Base-by-base conservation (phyloP, 2,113 vertebrate genomes). In the Psettodes erumei region DNA sequence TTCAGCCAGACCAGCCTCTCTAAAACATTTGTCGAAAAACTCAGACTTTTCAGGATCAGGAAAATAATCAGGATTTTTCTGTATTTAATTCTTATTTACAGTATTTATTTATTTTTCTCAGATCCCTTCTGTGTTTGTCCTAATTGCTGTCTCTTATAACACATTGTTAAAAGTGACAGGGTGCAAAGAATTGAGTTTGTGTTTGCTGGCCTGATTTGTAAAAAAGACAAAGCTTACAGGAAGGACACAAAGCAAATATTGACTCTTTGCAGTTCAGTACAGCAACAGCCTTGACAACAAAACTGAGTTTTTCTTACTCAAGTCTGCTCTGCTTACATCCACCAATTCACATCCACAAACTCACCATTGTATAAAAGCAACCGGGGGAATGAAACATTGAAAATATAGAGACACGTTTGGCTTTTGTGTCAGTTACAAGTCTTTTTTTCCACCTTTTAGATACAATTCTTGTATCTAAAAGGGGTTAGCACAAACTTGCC, bases 271-370 rank as follows among this genome's bases (percentile, higher is more conserved):
- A 74, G 19, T 63, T 71, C 28, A 43, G 53, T 16, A 1, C 68
- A 33, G 37, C 50, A 19, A 16, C 45, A 59, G 18, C 33, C 56
- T 6, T 69, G 81, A 80, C 72, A 86, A 71, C 25, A 79, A 84
- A 82, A 71, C 79, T 19, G 38, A 16, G 30, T 28, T 62, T 27
- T 40, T 62, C 3, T 40, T 42, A 54, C 48, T 76, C 10, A 16
- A 51, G 27, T 68, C 28, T 10, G 40, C 12, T 64, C 55, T 19
- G 13, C 28, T 70, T 16, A 21, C 30, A 64, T 48, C 9, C 25
- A 12, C 28, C n/a, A n/a, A n/a, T n/a, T n/a, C n/a, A n/a, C n/a
- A n/a, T n/a, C n/a, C n/a, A n/a, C n/a, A n/a, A n/a, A n/a, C 15
- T 37, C 7, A 6, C 15, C 23, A 19, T 5, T 15, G 16, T 40